Evolutionary conservation across 2,113 vertebrate species (phyloP), one percentile per base, ranked within the genome.

Genomic region (Arvicanthis niloticus): DNA sequence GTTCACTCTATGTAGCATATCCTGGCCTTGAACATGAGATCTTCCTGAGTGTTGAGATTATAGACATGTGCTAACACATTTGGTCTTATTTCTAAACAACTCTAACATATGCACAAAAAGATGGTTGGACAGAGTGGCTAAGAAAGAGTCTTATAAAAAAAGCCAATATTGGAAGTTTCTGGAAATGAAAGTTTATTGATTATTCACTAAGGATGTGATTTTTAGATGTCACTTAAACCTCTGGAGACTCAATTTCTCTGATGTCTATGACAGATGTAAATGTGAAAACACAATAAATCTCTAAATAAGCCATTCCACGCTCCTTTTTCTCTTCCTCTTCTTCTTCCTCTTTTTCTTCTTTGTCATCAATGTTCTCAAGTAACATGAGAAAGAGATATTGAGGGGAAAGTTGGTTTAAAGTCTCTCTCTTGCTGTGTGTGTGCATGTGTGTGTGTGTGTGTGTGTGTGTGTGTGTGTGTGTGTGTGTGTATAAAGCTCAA

Each of bases 101-200:
- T 68, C 31, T 3, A 40, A 15, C 26, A 1, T 29, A 22, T 92
- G n/a, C n/a, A 90, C n/a, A 7, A 19, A n/a, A 94, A 89, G 24
- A 75, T 81, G 48, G 26, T 16, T 92, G 42, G 87, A 90, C 58
- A 65, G n/a, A 53, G 75, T 76, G 7, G 9, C 12, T 22, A 81
- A 42, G 24, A 87, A 15, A 91, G 26, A 56, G 0, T 0, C 34
- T 37, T 72, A 82, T 78, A 82, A 72, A 84, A 62, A 84, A 75
- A 96, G 2, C 42, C 60, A 65, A 7, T 90, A 85, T 84, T 81
- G n/a, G 45, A 72, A 94, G 42, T 81, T 95, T 92, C 85, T 94
- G 65, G n/a, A 73, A 40, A 11, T 45, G 19, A 53, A 42, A 96
- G 48, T 62, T 34, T 0, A n/a, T 2, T n/a, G 45, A 92, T 56